These are phyloP conservation scores for Syrphus vitripennis DNA, from an alignment of 2,888 invertebrate species.

Conservation along the genomic window DNA sequence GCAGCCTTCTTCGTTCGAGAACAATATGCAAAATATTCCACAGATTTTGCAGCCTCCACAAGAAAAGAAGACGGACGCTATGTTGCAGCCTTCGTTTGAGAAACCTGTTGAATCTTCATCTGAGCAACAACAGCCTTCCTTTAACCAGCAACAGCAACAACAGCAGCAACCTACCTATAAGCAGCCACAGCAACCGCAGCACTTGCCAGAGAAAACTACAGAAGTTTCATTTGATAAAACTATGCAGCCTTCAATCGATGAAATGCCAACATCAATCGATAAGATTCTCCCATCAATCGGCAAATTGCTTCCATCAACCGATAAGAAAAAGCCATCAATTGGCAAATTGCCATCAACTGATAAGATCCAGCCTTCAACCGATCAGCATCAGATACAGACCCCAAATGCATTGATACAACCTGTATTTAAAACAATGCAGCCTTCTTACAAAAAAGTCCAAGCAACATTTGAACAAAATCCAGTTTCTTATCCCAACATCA, in stretches of 20 bases:
- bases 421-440: background rate
- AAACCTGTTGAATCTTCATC: background rate
- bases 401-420: background rate
- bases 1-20: background rate
- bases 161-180: background rate
- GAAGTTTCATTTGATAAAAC: background rate
- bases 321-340: background rate
- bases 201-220: background rate
- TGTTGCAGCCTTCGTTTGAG: background rate
- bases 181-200: background rate
- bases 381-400: background rate
- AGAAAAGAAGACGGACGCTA: background rate
- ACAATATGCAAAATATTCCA: background rate
- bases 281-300: background rate
- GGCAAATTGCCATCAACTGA: background rate
- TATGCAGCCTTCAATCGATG: background rate
- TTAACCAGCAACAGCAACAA: background rate
- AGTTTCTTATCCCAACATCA: background rate
- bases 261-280: background rate
- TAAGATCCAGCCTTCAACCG: background rate
- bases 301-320: background rate
- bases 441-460: background rate
- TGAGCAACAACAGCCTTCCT: background rate
- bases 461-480: background rate
- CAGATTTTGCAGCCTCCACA: background rate